Percentiles rank a stretch among this genome's conserved stretches.
These are phyloP conservation scores for Euphydryas editha DNA, from an alignment of 2,888 invertebrate genomes.

Conservation along the genomic window DNA sequence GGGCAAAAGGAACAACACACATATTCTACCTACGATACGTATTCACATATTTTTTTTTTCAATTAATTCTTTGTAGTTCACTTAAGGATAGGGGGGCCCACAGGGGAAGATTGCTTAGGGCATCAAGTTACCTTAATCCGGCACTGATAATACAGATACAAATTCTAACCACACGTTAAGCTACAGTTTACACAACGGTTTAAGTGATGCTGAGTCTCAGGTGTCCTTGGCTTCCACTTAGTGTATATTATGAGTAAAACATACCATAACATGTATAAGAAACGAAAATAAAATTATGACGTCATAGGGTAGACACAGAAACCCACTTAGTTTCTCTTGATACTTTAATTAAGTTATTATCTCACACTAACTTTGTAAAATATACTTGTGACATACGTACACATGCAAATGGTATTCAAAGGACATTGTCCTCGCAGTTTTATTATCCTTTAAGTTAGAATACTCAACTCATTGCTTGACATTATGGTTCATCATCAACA, in stretches of 20 bases:
- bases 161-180: not conserved
- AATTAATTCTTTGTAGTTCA: no score
- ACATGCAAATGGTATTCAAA: not conserved
- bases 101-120: no score
- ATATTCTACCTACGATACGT: no score
- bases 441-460: no score
- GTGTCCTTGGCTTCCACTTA: slow-evolving; percentile 21
- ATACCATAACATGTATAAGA: slow-evolving; percentile 2
- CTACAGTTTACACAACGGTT: not conserved
- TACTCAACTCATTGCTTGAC: no score
- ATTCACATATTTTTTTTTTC: no score
- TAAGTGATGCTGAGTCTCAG: not conserved
- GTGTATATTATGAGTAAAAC: slow-evolving; percentile 17
- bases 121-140: no score
- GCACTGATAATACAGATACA: not conserved
- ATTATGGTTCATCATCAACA: no score
- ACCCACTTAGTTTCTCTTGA: slow-evolving; percentile 11
- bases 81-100: no score
- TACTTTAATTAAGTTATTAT: not conserved
- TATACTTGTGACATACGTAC: not conserved
- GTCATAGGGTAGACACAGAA: slow-evolving; percentile 20
- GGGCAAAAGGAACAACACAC: no score
- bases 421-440: not conserved
- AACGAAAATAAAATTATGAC: slow-evolving; percentile 16
- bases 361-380: not conserved